Conservation (phyloP, 1,140 invertebrate species). For the Octopus sinensis region DNA sequence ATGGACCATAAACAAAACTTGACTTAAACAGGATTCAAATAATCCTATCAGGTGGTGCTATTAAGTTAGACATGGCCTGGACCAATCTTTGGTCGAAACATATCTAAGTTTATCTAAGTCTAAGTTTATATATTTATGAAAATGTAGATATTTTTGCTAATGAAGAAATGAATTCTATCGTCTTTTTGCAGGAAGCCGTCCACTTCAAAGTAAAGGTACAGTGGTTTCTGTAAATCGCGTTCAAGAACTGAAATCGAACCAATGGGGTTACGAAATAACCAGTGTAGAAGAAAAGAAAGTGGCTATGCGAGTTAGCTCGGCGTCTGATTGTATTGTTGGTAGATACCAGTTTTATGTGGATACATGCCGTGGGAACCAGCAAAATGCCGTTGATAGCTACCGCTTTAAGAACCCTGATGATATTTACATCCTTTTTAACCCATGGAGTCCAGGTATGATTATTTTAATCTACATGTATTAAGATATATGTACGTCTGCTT, state of each 20-base stretch:
- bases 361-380: constrained; percentile 34
- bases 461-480: no score
- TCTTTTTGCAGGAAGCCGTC: constrained; percentile 38
- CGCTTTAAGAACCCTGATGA: constrained; percentile 47
- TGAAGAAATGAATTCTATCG: not conserved
- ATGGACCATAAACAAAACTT: no score
- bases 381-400: constrained; percentile 36
- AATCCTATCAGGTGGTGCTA: no score
- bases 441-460: constrained; percentile 73
- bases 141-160: not conserved
- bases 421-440: constrained; percentile 80
- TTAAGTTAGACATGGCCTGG: no score
- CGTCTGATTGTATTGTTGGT: constrained; percentile 43
- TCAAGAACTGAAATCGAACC: constrained; percentile 23
- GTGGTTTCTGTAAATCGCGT: constrained; percentile 42
- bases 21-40: no score
- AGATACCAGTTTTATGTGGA: constrained; percentile 50
- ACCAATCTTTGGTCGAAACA: no score
- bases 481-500: no score
- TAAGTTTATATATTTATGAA: not conserved
- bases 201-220: constrained; percentile 47
- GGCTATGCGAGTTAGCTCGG: constrained; percentile 40
- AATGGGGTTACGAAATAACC: constrained; percentile 43
- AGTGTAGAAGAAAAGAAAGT: constrained; percentile 37
- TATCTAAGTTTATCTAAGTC: not conserved